Evolutionary conservation across 1,140 invertebrate genomes (phyloP).

Genomic region (Calephelis virginiensis): DNA sequence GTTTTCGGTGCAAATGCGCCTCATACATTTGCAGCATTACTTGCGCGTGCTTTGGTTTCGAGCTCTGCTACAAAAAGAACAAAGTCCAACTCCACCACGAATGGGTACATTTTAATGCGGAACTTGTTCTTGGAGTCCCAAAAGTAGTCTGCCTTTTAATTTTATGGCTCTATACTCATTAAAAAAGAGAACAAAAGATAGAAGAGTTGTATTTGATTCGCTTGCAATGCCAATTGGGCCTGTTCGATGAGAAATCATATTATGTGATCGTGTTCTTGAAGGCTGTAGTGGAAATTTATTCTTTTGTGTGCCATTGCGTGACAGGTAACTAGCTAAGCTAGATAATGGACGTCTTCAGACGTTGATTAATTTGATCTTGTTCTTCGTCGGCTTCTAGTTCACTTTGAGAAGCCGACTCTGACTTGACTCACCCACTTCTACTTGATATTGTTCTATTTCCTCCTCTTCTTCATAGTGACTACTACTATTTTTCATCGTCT

Average conservation of each 20-base stretch:
- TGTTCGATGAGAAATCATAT: neutral
- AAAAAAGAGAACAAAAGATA: neutral
- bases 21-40: no score
- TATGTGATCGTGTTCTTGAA: slow-evolving; percentile 12
- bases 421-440: slow-evolving; percentile 2
- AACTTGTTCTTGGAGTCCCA: no score
- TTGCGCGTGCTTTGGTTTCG: no score
- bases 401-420: neutral
- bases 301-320: slow-evolving; percentile 10
- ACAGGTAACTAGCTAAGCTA: neutral
- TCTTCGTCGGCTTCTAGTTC: neutral
- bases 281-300: neutral
- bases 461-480: neutral
- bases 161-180: neutral
- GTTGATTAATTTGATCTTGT: neutral
- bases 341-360: slow-evolving; percentile 2
- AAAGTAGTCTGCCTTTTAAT: no score
- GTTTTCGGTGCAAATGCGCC: no score
- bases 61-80: no score
- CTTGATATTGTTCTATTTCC: neutral
- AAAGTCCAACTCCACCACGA: no score
- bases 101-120: no score
- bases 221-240: neutral
- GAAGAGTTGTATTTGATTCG: neutral
- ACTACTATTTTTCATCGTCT: neutral